These are phyloP conservation scores for Leptoteleia sp. DNA, from an alignment of 1,140 invertebrate species.

Conservation along the genomic window DNA sequence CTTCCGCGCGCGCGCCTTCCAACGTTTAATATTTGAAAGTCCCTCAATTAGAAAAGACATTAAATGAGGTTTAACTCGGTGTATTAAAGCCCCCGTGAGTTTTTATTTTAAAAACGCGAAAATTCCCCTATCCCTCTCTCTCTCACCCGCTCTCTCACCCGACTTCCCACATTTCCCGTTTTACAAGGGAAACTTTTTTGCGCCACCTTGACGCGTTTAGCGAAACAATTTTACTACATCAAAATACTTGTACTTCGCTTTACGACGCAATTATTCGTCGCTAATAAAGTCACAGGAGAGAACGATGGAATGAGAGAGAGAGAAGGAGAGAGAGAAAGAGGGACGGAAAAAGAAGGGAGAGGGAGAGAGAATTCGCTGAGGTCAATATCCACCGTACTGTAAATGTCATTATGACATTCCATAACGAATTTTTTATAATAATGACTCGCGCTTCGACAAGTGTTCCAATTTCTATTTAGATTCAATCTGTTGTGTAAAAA, in stretches of 20 bases:
- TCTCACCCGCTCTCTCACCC: too few relatives aligned
- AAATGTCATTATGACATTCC: slow-evolving; percentile 20
- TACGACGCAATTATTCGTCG: slow-evolving; percentile 10
- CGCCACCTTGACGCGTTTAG: background rate
- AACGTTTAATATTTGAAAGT: slow-evolving; percentile 14
- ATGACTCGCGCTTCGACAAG: background rate
- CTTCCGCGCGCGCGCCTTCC: background rate
- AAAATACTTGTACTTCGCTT: slow-evolving; percentile 5
- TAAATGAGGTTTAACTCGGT: too few relatives aligned
- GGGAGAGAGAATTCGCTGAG: slow-evolving; percentile 7
- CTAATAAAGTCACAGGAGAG: slow-evolving; percentile 21
- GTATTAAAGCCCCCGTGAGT: too few relatives aligned
- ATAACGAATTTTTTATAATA: slow-evolving; percentile 2
- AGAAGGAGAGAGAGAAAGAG: background rate
- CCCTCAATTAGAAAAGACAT: slow-evolving; percentile 33
- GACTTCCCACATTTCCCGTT: background rate
- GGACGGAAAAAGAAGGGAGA: background rate
- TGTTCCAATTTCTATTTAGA: too few relatives aligned
- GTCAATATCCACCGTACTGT: slow-evolving; percentile 9
- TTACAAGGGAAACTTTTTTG: slow-evolving; percentile 3
- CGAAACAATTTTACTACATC: background rate
- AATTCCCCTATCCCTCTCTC: too few relatives aligned
- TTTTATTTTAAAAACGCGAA: too few relatives aligned
- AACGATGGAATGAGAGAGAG: too few relatives aligned
- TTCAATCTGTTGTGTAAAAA: too few relatives aligned